Base-by-base conservation (phyloP, 2,797 vertebrate species). In the Sparus aurata region DNA sequence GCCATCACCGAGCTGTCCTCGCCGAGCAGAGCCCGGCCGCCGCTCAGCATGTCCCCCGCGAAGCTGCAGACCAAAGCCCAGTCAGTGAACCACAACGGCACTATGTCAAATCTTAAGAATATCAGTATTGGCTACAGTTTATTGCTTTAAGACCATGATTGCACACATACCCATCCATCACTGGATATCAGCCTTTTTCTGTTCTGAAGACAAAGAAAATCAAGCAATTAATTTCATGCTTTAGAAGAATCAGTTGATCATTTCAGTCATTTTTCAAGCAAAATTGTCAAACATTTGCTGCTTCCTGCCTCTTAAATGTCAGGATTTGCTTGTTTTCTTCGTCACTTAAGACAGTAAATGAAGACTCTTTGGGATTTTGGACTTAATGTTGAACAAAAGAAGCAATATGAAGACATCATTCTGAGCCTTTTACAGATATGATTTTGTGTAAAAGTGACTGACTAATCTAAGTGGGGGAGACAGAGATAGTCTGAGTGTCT, bases 1-100 rank as follows among this genome's bases (percentile, higher is more conserved):
- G 95, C 94, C 89, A 96, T 95, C 70, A 96, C 94, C 0, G 97
- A 96, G 84, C 92, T 84, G 80, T 95, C 94, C 69, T 96, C 96
- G 9, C 94, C 92, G 49, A 92, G 84, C 82, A 93, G 85, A 0
- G 90, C 77, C 55, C 94, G 92, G 38, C 91, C 91, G 2, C 91
- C 90, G 11, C 90, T 93, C 89, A 92, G 92, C 87, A 94, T 94
- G 83, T 97, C 95, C 59, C 87, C 93, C n/a, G 91, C 80, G 78
- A 93, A 93, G 88, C 96, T 96, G 85, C 5, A 25, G 22, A 3
- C 13, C 25, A 43, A 34, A 17, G 1, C 12, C 3, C 23, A 45
- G 69, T 63, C 27, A 54, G 52, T 3, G 17, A 20, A 38, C 41
- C 46, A 17, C 30, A 22, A 49, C 5, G 25, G 41, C 41, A 62